A percentile compares a stretch with the other conserved stretches of the same genome.
These are phyloP conservation scores for Nemapogon koenigi DNA, from an alignment of 2,888 invertebrate genomes.

Conservation along the genomic window DNA sequence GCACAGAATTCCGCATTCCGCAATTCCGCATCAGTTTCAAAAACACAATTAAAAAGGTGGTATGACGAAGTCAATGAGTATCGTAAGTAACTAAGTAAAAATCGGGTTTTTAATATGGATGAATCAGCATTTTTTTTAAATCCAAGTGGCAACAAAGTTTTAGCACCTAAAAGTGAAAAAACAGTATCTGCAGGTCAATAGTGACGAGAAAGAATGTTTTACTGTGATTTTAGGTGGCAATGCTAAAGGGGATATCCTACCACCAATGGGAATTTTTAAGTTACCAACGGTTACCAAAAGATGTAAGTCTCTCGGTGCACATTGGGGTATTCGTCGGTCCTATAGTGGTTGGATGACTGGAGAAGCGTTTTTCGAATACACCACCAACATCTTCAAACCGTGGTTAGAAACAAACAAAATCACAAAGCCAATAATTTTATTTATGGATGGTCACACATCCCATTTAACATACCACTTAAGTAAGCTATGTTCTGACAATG, in stretches of 20 bases:
- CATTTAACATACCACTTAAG: conserved; percentile 14
- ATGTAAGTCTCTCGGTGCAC: conserved; percentile 12
- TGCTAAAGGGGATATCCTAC: conserved; percentile 14
- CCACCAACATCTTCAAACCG: conserved; percentile 13
- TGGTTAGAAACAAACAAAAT: conserved; percentile 15
- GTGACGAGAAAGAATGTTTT: conserved; percentile 16
- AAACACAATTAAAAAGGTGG: too few species aligned
- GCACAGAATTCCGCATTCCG: too few species aligned
- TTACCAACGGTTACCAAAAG: conserved; percentile 15
- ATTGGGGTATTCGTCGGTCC: conserved; percentile 16
- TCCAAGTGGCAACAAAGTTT: conserved; percentile 15
- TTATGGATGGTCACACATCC: conserved; percentile 15
- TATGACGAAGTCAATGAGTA: too few species aligned
- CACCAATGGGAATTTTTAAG: conserved; percentile 17
- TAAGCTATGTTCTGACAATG: conserved; percentile 13
- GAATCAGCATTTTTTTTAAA: conserved; percentile 18
- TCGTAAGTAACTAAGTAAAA: too few species aligned
- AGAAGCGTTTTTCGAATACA: conserved; percentile 16
- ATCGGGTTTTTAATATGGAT: conserved; percentile 16
- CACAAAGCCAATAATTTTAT: conserved; percentile 14
- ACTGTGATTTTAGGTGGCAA: conserved; percentile 16
- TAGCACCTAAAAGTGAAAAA: conserved; percentile 16
- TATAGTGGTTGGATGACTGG: conserved; percentile 17
- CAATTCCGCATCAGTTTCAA: too few species aligned
- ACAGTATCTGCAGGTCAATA: conserved; percentile 13